Evolutionary conservation across 2,113 vertebrate species (phyloP).

Genomic region (Carollia perspicillata): DNA sequence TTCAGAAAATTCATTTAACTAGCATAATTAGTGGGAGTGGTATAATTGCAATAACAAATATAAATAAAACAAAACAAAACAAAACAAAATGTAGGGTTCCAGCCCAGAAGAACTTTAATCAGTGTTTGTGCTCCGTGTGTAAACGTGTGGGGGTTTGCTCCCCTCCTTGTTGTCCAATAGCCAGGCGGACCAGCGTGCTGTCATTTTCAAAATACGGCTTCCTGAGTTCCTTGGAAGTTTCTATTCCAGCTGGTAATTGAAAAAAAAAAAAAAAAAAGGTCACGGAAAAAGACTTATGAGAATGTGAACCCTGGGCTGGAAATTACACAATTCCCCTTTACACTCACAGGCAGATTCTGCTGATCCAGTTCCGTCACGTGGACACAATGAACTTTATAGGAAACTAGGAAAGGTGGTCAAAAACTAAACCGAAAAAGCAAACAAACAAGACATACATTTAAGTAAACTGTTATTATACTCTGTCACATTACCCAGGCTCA

Average conservation of each 20-base stretch:
- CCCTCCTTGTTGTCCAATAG: neutral
- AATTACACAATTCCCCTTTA: neutral
- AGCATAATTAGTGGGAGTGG: neutral
- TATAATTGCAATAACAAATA: neutral
- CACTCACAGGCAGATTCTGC: neutral
- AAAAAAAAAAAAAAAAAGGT: neutral
- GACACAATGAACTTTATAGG: neutral
- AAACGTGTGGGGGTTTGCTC: neutral
- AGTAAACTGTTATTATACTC: neutral
- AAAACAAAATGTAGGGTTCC: neutral
- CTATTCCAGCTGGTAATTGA: neutral
- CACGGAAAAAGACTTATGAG: neutral
- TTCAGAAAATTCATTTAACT: neutral
- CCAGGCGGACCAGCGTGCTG: rapidly evolving
- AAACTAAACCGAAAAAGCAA: neutral
- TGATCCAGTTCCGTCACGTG: neutral
- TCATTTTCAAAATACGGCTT: neutral
- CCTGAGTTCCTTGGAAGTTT: neutral
- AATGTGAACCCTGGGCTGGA: neutral
- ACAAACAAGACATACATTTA: neutral
- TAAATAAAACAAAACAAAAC: neutral
- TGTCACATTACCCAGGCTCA: neutral
- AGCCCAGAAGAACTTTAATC: neutral
- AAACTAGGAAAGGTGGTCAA: neutral
- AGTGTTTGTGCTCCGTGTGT: neutral